Percentiles rank a stretch among this genome's conserved stretches.
phyloP scores from a whole-genome alignment of 2,113 vertebrate genomes.

The Acrocephalus kingi region DNA sequence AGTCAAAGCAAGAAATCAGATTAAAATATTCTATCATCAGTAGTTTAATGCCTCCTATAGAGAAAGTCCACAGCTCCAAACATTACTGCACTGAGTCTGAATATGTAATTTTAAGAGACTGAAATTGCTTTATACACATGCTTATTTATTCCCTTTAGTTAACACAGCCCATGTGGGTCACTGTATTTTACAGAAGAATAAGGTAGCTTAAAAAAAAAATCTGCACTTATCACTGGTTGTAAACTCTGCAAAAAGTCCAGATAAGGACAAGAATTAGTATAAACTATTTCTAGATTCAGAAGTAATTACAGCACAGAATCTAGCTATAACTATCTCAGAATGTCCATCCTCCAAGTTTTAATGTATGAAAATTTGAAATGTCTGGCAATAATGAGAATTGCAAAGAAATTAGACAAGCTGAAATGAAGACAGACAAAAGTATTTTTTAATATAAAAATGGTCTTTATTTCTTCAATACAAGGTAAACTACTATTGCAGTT shows the following conservation, averaged over 20 bases:
- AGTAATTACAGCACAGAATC: neutral
- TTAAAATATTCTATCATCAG: neutral
- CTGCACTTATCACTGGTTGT: neutral
- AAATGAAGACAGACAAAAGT: conserved; percentile 50
- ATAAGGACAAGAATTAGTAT: neutral
- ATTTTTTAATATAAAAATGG: conserved; percentile 63
- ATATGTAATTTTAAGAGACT: neutral
- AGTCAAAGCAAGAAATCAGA: neutral
- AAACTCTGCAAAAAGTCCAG: neutral
- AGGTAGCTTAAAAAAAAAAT: neutral
- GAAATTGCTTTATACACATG: neutral
- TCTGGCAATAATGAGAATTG: neutral
- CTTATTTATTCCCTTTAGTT: neutral
- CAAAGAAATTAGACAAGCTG: neutral
- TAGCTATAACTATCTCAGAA: neutral
- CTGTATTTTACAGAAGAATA: neutral
- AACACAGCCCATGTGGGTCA: rapidly evolving
- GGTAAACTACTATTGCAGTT: conserved; percentile 79
- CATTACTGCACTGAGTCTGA: neutral
- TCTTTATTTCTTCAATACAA: conserved; percentile 82
- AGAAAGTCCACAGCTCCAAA: neutral
- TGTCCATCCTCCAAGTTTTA: neutral
- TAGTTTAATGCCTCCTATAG: neutral
- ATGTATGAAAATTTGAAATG: neutral
- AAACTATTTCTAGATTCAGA: neutral